Evolutionary conservation across 2,113 vertebrate species (phyloP).

Genomic region (Macquaria ambigua): DNA sequence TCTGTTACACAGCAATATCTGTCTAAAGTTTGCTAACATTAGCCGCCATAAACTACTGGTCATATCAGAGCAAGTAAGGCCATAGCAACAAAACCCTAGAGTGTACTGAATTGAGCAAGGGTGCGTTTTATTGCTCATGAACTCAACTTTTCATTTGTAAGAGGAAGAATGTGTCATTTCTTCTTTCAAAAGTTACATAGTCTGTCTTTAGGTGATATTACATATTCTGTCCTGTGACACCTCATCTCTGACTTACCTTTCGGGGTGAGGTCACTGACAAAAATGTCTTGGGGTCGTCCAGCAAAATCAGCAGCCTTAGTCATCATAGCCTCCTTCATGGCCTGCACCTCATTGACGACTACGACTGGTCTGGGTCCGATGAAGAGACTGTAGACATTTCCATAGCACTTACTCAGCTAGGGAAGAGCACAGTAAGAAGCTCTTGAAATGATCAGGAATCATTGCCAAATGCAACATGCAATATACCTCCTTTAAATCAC

Average conservation of each 20-base stretch:
- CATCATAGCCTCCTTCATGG: conserved; percentile 67
- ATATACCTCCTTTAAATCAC: no score
- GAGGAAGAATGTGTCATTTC: background rate
- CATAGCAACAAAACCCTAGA: no score
- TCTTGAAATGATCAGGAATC: background rate
- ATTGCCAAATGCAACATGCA: background rate
- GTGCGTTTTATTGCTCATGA: background rate
- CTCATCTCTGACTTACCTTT: conserved; percentile 28
- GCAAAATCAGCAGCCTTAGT: conserved; percentile 66
- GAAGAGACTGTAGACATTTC: conserved; percentile 68
- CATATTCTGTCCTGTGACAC: background rate
- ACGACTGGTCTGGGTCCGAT: conserved; percentile 57
- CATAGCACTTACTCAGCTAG: conserved; percentile 64
- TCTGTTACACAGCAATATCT: no score
- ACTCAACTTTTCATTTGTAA: background rate
- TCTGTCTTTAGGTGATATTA: background rate
- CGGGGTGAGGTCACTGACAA: conserved; percentile 25
- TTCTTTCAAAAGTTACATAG: background rate
- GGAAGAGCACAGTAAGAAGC: background rate
- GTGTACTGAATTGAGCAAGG: background rate
- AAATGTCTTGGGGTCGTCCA: conserved; percentile 65
- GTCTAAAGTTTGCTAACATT: background rate
- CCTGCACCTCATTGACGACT: conserved; percentile 56
- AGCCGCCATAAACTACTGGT: no score
- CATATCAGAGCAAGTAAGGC: no score